Base-by-base conservation (phyloP, 2,888 invertebrate species). In the Macropis europaea region DNA sequence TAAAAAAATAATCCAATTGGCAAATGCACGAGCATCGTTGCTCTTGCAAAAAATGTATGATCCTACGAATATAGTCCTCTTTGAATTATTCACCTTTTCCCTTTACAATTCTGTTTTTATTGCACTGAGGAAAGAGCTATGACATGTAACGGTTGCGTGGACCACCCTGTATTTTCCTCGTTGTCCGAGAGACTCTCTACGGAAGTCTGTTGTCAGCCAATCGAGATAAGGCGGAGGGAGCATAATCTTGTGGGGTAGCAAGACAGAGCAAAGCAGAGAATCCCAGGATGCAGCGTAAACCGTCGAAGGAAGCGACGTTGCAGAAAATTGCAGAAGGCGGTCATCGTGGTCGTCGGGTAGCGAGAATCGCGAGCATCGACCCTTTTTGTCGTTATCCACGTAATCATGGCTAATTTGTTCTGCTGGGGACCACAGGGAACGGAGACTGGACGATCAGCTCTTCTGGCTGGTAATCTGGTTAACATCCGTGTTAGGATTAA, bases 341-440 rank as follows among this genome's bases (percentile, higher is more conserved):
- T 64, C 45, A 66, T 59, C 73, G 66, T 30, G 38, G 80, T 62
- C 59, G 59, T 47, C 45, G 67, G n/a, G 73, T 68, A 52, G 60
- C 59, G 60, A n/a, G 75, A 69, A 63, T 77, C 73, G 73, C 75
- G 70, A 53, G 77, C 70, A 82, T 76, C 75, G 63, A 63, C 68
- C 76, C 73, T 68, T 77, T 77, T 73, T 63, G 63, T 77, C 72
- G 83, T 85, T 86, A 84, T 84, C 80, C 77, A 60, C 72, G 82
- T 87, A 87, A 87, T 86, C 86, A 82, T 73, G 79, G 81, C 83
- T 86, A 87, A 87, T 87, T 87, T 84, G 84, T 85, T 82, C 80
- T 57, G 73, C 64, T n/a, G 70, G 81, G 81, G 84, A 81, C 81
- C 75, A 73, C 76, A 64, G 76, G 70, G 70, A 79, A 81, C 68